Percentiles rank a stretch among this genome's conserved stretches.
Conservation (phyloP, 2,797 vertebrate genomes). For the Valencia hispanica region DNA sequence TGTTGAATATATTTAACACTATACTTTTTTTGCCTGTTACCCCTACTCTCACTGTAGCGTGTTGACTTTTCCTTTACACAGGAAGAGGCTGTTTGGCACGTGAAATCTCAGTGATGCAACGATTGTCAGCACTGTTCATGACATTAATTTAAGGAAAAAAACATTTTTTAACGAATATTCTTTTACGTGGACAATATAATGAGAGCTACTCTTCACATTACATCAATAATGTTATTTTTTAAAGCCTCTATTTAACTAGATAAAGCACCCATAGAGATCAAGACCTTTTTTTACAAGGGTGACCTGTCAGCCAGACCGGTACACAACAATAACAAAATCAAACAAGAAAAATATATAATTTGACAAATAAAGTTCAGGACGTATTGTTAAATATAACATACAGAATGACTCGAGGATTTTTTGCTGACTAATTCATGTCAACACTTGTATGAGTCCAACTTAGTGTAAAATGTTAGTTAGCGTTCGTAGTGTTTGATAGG, state of each 20-base stretch:
- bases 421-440: not conserved
- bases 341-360: not conserved
- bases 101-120: slow-evolving; percentile 64
- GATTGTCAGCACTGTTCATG: slow-evolving; percentile 25
- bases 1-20: slow-evolving; percentile 22
- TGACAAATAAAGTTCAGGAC: not conserved
- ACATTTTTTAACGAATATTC: slow-evolving; percentile 9
- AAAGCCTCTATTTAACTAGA: not conserved
- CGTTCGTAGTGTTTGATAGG: slow-evolving; percentile 7
- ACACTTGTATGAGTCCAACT: not conserved
- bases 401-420: not conserved
- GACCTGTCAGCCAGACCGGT: not conserved
- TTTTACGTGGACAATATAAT: not conserved
- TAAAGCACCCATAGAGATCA: not conserved
- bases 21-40: slow-evolving; percentile 8
- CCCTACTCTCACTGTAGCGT: slow-evolving; percentile 6
- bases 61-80: slow-evolving; percentile 52
- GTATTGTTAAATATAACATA: not conserved
- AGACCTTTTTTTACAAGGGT: not conserved
- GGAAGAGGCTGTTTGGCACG: slow-evolving; percentile 58
- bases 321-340: not conserved
- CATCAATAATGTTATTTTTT: not conserved
- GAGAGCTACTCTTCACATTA: not conserved
- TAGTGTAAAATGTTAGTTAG: not conserved
- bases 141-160: no score